These are phyloP conservation scores for Heptranchias perlo DNA, from an alignment of 2,113 vertebrate species.

Conservation along the genomic window DNA sequence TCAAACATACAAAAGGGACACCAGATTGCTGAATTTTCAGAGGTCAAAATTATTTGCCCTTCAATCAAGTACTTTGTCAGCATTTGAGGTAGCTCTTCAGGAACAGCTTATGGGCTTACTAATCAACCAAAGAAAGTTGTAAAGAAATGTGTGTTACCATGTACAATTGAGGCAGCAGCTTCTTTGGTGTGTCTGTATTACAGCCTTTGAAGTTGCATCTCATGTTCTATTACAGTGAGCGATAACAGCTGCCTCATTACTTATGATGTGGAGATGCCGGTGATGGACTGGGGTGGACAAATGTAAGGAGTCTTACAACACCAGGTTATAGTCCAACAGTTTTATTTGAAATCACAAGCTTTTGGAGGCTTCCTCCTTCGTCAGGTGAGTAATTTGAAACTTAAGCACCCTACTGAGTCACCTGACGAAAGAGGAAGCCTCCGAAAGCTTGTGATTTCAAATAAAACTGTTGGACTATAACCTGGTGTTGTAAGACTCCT, in stretches of 20 bases:
- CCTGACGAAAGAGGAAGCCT: no score
- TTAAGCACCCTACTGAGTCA: no score
- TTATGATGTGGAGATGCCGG: no score
- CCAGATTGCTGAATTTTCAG: conserved; percentile 7
- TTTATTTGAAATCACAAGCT: no score
- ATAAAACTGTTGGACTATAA: no score
- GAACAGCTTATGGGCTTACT: background rate
- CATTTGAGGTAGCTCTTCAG: background rate
- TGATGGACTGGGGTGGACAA: no score
- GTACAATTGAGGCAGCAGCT: background rate
- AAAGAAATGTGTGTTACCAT: background rate
- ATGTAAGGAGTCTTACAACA: no score
- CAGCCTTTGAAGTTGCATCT: background rate
- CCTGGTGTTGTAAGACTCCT: no score
- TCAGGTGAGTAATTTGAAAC: no score
- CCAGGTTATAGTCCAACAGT: no score
- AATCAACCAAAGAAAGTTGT: background rate
- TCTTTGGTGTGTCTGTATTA: background rate
- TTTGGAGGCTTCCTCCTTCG: no score
- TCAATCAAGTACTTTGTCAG: conserved; percentile 21
- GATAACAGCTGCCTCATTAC: background rate
- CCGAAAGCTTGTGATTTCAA: no score
- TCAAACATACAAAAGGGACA: conserved; percentile 15
- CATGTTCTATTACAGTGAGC: background rate
- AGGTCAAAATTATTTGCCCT: background rate